Percentiles rank a stretch among this genome's conserved stretches.
Evolutionary conservation across 2,888 invertebrate species (phyloP).

Genomic region (Biston betularia): DNA sequence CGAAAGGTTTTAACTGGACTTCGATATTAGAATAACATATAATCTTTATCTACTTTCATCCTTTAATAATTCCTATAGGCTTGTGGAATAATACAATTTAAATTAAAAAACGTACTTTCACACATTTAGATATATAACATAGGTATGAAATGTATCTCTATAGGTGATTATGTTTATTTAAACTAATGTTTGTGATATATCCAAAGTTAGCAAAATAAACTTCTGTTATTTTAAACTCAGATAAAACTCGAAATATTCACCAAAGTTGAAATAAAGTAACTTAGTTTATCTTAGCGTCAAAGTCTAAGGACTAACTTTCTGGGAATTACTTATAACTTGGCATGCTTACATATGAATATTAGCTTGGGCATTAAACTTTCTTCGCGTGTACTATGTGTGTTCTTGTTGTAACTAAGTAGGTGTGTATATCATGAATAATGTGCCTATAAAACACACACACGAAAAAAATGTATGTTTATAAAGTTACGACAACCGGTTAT

Average conservation of each 20-base stretch:
- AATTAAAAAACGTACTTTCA: too few relatives aligned
- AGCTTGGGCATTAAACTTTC: conserved; percentile 8
- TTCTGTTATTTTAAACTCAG: conserved; percentile 3
- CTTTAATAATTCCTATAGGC: neutral
- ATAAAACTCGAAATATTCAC: conserved; percentile 8
- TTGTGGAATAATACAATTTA: too few relatives aligned
- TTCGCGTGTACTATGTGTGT: neutral
- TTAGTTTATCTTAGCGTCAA: conserved; percentile 16
- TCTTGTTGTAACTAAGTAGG: conserved; percentile 1
- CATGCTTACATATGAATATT: conserved; percentile 13
- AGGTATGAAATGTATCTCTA: too few relatives aligned
- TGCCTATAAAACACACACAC: neutral
- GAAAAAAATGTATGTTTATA: too few relatives aligned
- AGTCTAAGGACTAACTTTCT: conserved; percentile 18
- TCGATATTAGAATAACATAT: neutral
- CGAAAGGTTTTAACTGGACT: neutral
- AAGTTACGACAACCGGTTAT: too few relatives aligned
- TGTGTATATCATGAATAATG: neutral
- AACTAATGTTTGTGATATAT: neutral
- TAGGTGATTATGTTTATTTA: neutral
- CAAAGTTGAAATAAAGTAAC: neutral
- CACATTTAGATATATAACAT: too few relatives aligned
- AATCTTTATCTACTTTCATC: neutral
- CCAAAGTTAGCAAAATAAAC: neutral
- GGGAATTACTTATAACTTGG: conserved; percentile 10